Base-by-base conservation (phyloP, 2,113 vertebrate species). In the Halcyon malimbica region DNA sequence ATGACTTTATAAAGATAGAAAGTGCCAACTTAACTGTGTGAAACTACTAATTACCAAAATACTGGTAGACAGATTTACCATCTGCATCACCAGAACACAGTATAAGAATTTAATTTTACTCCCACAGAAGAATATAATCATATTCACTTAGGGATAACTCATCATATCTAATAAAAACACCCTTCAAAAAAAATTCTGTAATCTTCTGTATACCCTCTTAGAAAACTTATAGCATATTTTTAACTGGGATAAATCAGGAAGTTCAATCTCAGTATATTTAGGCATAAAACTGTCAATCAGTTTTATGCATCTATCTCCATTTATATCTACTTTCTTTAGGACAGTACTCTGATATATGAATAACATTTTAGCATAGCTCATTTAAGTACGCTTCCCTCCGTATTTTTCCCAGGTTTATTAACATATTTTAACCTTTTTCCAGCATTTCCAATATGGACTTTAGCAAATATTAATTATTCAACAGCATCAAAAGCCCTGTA, bases 391-490 rank as follows among this genome's bases (percentile, higher is more conserved):
- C 26, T 87, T 87, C 93, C 63, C 82, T 92, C 88, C 81, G 25
- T 90, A 71, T 87, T 79, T 90, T 92, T 74, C 48, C 44, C n/a
- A 73, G 65, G 24, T 91, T 96, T 94, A 93, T 92, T 94, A 94
- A 91, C 81, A 94, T 95, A 91, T 91, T 94, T 96, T 87, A 97
- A 93, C 89, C 74, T 95, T 96, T 96, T 96, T 95, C 84, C 81
- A 94, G 82, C 60, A 71, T 77, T 97, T 93, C 70, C 48, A 95
- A 60, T 76, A 69, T 82, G 81, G 89, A 93, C 83, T 96, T 96
- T 62, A 91, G 84, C 35, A 94, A 94, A 82, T 85, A 95, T 95
- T 89, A 94, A 95, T 96, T 84, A 96, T 96, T 94, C 76, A 93
- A 69, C 37, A 91, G 35, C 50, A 56, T 56, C 60, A 81, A 83